Base-by-base conservation (phyloP, 2,797 vertebrate genomes). In the Xerus rutilus region DNA sequence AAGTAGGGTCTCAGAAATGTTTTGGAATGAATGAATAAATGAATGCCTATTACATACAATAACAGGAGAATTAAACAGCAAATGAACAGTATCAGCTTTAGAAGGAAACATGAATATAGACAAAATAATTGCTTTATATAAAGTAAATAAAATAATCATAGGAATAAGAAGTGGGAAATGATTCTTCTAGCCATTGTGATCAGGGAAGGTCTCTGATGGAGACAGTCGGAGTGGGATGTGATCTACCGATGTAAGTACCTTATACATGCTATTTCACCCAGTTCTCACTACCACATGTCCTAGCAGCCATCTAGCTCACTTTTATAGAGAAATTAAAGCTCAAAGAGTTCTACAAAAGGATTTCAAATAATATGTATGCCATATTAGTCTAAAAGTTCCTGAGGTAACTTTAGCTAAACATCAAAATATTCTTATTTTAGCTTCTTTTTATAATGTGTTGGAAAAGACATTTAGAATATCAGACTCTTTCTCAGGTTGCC, bases 381-480 rank as follows among this genome's bases (percentile, higher is more conserved):
- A 5, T 2, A 13, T 54, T 18, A n/a, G 18, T 39, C 78, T 89
- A 47, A 81, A 95, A 21, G 57, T 94, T 92, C 72, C 72, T 81
- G 21, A 81, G n/a, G 12, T 35, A 96, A 87, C 4, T 84, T 89
- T 86, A 30, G 28, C 10, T 32, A 91, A 96, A 72, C 11, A 82
- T 4, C 5, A 57, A 90, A 91, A 86, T 86, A 93, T 30, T 57
- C 18, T 76, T 57, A 28, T 52, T 49, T 82, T 45, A 35, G 49
- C 21, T 64, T 39, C 39, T 85, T 62, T 57, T 59, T 59, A 7
- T 35, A 39, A 32, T 25, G 3, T 73, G 64, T 69, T 52, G 7
- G 69, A 86, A 93, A 95, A 90, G 20, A 70, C 35, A 91, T n/a
- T 86, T 86, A 94, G 14, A 94, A 54, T 11, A 78, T 65, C 23